A percentile compares a stretch with the other conserved stretches of the same genome.
These are phyloP conservation scores for Tenualosa thibaudeaui DNA, from an alignment of 2,797 vertebrate species.

Conservation along the genomic window DNA sequence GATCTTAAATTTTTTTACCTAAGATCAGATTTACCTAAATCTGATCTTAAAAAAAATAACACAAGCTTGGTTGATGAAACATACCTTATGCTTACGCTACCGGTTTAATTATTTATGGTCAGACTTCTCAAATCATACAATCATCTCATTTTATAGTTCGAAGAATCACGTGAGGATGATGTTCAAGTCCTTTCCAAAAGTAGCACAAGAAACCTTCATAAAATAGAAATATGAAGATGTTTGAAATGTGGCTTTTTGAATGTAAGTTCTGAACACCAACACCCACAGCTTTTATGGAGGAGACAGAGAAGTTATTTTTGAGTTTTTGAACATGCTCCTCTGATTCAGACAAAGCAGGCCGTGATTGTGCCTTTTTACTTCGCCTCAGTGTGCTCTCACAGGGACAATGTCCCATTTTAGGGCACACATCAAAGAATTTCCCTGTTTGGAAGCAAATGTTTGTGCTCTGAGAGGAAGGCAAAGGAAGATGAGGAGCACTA, in stretches of 20 bases:
- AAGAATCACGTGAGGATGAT: neutral
- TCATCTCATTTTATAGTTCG: neutral
- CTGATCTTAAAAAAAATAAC: neutral
- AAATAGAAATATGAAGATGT: neutral
- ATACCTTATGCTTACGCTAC: neutral
- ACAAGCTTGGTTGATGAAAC: neutral
- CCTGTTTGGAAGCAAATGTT: constrained; percentile 22
- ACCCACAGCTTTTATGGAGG: neutral
- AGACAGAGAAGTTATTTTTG: neutral
- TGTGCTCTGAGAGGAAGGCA: constrained; percentile 1
- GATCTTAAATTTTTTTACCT: too few species aligned
- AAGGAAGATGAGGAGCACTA: neutral
- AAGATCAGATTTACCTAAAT: too few species aligned
- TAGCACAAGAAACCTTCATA: neutral
- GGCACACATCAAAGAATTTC: constrained; percentile 46
- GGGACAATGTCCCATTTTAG: constrained; percentile 40
- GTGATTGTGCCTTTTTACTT: neutral
- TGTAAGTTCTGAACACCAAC: neutral
- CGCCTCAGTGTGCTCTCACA: neutral
- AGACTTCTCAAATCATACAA: neutral
- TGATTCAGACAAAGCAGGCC: neutral
- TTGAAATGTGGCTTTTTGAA: neutral
- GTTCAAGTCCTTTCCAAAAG: neutral
- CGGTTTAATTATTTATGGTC: neutral
- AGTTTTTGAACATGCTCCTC: neutral